Evolutionary conservation across 1,140 invertebrate genomes (phyloP).

Genomic region (Macrosteles quadrilineatus): DNA sequence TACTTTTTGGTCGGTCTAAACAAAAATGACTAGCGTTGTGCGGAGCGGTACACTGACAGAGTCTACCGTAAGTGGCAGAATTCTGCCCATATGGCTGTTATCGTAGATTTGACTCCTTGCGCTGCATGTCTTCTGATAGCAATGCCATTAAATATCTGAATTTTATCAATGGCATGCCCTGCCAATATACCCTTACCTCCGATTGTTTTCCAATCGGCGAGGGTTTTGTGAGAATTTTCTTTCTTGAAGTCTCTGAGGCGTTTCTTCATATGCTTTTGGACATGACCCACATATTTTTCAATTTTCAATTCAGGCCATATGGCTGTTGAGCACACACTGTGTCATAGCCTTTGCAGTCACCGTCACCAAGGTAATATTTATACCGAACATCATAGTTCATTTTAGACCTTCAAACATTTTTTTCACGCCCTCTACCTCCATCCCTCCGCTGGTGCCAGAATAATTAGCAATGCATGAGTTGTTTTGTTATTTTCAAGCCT

Average conservation of each 20-base stretch:
- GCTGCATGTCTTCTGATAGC: conserved; percentile 44
- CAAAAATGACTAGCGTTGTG: too few relatives aligned
- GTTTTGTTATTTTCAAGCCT: conserved; percentile 5
- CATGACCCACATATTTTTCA: conserved; percentile 34
- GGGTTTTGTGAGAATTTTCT: conserved; percentile 5
- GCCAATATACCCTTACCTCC: conserved; percentile 3
- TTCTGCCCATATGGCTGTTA: too few relatives aligned
- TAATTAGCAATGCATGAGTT: conserved; percentile 38
- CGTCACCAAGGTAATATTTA: conserved; percentile 36
- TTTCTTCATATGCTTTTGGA: conserved; percentile 32
- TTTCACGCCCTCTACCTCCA: conserved; percentile 32
- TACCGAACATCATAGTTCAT: conserved; percentile 33
- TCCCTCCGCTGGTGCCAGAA: conserved; percentile 38
- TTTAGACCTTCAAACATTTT: conserved; percentile 33
- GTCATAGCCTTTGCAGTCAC: conserved; percentile 29
- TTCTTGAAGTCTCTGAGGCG: conserved; percentile 28
- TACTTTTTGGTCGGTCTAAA: too few relatives aligned
- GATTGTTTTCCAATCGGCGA: neutral
- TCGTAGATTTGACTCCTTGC: too few relatives aligned
- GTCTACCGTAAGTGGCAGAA: too few relatives aligned
- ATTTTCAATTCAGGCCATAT: conserved; percentile 36
- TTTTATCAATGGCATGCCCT: conserved; percentile 41
- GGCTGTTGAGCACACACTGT: conserved; percentile 35
- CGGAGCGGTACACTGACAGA: too few relatives aligned
- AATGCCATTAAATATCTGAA: conserved; percentile 32